These are phyloP conservation scores for Eolophus roseicapilla DNA, from an alignment of 2,113 vertebrate genomes.

Conservation along the genomic window DNA sequence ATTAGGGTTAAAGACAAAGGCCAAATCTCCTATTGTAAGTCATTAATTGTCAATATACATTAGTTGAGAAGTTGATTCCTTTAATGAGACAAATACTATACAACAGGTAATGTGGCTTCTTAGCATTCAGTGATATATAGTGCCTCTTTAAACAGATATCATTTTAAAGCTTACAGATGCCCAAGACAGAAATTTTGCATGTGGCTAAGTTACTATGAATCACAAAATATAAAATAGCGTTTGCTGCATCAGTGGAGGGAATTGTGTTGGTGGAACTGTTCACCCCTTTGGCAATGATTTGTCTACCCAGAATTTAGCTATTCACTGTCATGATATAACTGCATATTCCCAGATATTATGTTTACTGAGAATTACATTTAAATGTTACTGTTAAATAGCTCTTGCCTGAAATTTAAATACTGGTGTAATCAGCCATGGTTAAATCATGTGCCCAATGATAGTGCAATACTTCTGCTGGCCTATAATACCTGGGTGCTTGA, in stretches of 20 bases:
- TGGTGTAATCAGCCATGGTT: neutral
- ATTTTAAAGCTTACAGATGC: neutral
- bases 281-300: neutral
- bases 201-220: neutral
- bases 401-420: neutral
- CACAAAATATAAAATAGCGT: neutral
- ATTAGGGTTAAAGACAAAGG: neutral
- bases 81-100: neutral
- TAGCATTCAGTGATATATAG: neutral
- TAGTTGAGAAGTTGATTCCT: neutral
- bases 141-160: neutral
- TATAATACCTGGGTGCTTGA: neutral
- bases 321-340: neutral
- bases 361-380: neutral
- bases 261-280: neutral
- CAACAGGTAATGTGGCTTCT: neutral
- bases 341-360: neutral
- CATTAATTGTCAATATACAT: neutral
- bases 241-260: neutral
- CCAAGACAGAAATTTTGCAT: neutral
- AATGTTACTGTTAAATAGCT: neutral
- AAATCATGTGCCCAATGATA: neutral
- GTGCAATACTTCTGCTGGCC: neutral
- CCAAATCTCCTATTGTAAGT: neutral
- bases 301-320: neutral